phyloP scores from a whole-genome alignment of 2,113 vertebrate species.

The Ramphastos sulfuratus region DNA sequence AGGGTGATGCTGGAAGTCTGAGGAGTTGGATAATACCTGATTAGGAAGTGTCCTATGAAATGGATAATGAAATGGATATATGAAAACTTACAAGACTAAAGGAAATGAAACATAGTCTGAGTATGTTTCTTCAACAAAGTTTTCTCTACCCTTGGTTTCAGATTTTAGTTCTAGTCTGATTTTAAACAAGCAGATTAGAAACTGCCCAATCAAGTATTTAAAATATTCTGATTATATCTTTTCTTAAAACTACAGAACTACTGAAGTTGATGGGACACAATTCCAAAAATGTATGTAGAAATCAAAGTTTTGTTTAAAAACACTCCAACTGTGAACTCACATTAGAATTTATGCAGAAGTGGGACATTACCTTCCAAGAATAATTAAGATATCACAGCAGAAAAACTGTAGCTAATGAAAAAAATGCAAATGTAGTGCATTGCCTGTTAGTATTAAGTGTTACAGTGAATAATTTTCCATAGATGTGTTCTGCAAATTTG shows the following conservation, averaged over 20 bases:
- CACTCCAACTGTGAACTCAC: not conserved
- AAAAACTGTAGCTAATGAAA: conserved; percentile 74
- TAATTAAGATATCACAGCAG: conserved; percentile 44
- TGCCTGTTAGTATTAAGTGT: conserved; percentile 56
- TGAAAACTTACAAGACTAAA: not conserved
- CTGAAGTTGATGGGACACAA: not conserved
- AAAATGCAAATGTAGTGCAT: conserved; percentile 68
- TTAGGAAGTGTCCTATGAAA: not conserved
- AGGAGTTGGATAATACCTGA: not conserved
- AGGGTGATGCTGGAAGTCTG: not conserved
- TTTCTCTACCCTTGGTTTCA: not conserved
- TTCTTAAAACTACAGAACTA: not conserved
- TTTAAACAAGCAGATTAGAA: not conserved
- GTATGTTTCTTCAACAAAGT: not conserved
- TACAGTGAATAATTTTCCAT: conserved; percentile 49
- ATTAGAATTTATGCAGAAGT: not conserved
- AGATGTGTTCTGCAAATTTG: conserved; percentile 58
- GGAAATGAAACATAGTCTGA: not conserved
- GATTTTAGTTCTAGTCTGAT: not conserved
- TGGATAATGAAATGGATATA: not conserved
- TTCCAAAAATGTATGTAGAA: not conserved
- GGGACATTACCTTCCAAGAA: conserved; percentile 1
- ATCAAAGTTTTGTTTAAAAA: not conserved
- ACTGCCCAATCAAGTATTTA: not conserved
- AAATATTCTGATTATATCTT: not conserved